phyloP scores from a whole-genome alignment of 2,113 vertebrate genomes.

The Nannobrachium achirus region DNA sequence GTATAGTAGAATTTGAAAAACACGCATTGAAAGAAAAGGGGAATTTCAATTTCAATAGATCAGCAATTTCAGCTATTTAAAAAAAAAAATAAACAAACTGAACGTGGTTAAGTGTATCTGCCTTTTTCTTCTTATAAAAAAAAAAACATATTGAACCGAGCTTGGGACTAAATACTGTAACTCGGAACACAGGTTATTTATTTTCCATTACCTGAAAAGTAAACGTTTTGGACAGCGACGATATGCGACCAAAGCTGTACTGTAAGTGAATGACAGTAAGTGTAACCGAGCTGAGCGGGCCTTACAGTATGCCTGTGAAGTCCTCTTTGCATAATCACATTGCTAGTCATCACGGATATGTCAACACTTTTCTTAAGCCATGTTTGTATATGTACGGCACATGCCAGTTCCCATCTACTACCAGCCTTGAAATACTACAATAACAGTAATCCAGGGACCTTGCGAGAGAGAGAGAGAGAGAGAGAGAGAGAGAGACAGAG shows the following conservation, averaged over 20 bases:
- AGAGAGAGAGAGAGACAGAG: background rate
- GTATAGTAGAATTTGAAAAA: no score
- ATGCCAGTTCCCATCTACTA: background rate
- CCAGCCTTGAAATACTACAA: background rate
- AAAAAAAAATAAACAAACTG: no score
- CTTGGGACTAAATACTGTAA: no score
- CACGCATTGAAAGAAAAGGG: no score
- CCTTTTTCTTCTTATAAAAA: no score
- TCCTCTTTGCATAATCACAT: slow-evolving; percentile 41
- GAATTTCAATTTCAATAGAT: no score
- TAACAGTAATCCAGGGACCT: slow-evolving; percentile 5
- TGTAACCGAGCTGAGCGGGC: slow-evolving; percentile 26
- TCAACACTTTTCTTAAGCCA: slow-evolving; percentile 23
- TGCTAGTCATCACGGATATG: slow-evolving; percentile 34
- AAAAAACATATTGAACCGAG: no score
- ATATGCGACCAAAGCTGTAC: background rate
- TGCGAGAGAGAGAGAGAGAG: background rate
- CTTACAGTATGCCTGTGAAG: slow-evolving; percentile 27
- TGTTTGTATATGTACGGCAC: slow-evolving; percentile 1
- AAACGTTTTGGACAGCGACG: no score
- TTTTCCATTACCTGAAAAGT: no score
- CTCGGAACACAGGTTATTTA: no score
- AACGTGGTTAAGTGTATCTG: no score
- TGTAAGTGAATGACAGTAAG: slow-evolving; percentile 36
- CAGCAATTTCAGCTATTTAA: no score